phyloP scores from a whole-genome alignment of 2,113 vertebrate species.

The Muntiacus reevesi region DNA sequence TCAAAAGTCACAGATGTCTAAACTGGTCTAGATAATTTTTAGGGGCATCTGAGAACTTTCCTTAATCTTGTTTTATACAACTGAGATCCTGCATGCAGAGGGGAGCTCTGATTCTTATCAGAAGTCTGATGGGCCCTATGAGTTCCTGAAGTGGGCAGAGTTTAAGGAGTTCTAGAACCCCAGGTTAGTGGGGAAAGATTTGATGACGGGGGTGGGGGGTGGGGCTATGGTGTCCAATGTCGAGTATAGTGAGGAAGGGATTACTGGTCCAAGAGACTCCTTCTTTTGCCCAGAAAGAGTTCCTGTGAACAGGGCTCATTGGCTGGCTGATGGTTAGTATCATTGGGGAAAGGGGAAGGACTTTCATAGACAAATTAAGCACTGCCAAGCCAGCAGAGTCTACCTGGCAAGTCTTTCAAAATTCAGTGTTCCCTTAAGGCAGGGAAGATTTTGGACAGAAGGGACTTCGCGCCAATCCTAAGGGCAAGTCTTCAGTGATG shows the following conservation, averaged over 20 bases:
- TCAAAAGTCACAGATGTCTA: background rate
- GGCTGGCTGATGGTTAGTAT: background rate
- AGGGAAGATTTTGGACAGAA: background rate
- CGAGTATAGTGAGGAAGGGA: background rate
- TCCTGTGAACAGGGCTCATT: background rate
- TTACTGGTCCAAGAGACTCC: background rate
- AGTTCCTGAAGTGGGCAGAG: background rate
- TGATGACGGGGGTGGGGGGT: fast-evolving
- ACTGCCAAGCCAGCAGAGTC: background rate
- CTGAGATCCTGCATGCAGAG: background rate
- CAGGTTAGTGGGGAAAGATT: fast-evolving
- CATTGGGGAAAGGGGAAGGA: background rate
- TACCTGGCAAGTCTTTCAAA: background rate
- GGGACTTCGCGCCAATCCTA: too few relatives aligned
- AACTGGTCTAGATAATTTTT: background rate
- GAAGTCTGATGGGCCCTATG: background rate
- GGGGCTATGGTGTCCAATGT: background rate
- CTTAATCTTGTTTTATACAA: background rate
- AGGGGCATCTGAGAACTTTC: background rate
- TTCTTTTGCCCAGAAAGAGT: background rate
- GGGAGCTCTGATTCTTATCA: background rate
- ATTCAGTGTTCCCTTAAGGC: background rate
- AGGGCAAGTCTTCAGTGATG: too few relatives aligned
- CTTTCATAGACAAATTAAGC: background rate
- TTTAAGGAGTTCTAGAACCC: fast-evolving